Base-by-base conservation (phyloP, 2,113 vertebrate species). In the Odontesthes bonariensis region DNA sequence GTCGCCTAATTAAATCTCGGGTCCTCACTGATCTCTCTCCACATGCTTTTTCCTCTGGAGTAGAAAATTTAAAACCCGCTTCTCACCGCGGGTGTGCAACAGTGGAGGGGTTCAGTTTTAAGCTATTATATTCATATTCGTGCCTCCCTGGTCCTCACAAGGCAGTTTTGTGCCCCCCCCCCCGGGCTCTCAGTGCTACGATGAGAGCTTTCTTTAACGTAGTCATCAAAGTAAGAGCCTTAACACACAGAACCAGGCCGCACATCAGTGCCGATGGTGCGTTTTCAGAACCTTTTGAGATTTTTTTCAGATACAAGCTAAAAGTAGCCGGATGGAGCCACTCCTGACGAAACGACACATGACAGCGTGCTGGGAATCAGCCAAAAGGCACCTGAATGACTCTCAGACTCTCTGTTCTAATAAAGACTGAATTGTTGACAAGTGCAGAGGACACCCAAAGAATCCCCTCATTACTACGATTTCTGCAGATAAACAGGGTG, bases 1-100 rank as follows among this genome's bases (percentile, higher is more conserved):
- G 77, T 90, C 86, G 85, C 64, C 70, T 76, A 77, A 88, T 86
- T 88, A 84, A 84, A 89, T 47, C 47, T 31, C 17, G 44, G 49
- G 52, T 73, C 73, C 81, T 81, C 79, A 59, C 81, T 70, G 73
- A 57, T 84, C 83, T 76, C 40, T 3, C 40, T 42, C 42, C 42
- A 44, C 42, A 14, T 44, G 5, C 42, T 27, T 11, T 0, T 44
- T 66, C 40, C 35, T 63, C 23, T 5, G 42, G 11, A 22, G 38
- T 22, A 12, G 35, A 12, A 40, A 46, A 47, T 20, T 23, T 71
- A 63, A 69, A 10, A 38, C 16, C 3, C 35, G 52, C 32, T 49
- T 47, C 35, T 2, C 13, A 22, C 49, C 27, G 17, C 11, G 51
- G 70, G 64, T 13, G 13, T 1, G 20, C 23, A 31, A 4, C 46